Percentiles rank a stretch among this genome's conserved stretches.
Evolutionary conservation across 2,797 vertebrate genomes (phyloP).

Genomic region (Pempheris klunzingeri): DNA sequence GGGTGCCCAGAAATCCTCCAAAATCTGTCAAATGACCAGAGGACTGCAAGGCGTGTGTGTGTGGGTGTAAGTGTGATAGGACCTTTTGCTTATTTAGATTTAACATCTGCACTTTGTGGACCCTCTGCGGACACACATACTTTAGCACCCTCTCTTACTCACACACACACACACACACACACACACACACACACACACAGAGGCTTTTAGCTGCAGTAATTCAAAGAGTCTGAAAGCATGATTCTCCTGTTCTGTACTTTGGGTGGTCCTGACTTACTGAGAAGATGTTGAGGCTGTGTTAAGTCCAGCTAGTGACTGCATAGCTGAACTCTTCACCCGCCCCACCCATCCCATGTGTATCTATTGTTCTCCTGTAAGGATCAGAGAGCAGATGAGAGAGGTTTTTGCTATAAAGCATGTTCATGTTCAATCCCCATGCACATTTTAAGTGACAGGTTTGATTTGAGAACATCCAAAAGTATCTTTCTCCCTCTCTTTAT

Average conservation of each 20-base stretch:
- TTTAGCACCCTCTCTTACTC: neutral
- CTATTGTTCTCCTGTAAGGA: conserved; percentile 30
- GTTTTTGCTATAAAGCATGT: conserved; percentile 19
- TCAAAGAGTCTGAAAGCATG: conserved; percentile 50
- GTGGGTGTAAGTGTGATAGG: neutral
- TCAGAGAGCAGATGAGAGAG: conserved; percentile 20
- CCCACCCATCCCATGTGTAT: conserved; percentile 35
- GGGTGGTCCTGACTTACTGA: conserved; percentile 63
- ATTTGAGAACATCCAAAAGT: neutral
- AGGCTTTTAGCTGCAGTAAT: conserved; percentile 33
- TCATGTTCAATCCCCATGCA: neutral
- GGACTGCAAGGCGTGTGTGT: conserved; percentile 3
- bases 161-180: conserved; percentile 3
- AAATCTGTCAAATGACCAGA: conserved; percentile 41
- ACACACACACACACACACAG: conserved; percentile 13
- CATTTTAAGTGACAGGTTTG: neutral
- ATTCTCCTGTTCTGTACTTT: conserved; percentile 45
- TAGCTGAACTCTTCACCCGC: conserved; percentile 26
- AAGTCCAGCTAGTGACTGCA: conserved; percentile 27
- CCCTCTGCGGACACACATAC: conserved; percentile 32
- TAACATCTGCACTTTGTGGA: conserved; percentile 55
- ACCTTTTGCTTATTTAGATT: conserved; percentile 25
- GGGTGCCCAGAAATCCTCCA: conserved; percentile 19
- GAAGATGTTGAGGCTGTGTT: conserved; percentile 20
- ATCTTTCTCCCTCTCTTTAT: neutral